Percentiles rank a stretch among this genome's conserved stretches.
Evolutionary conservation across 2,113 vertebrate species (phyloP).

Genomic region (Saguinus imperator): DNA sequence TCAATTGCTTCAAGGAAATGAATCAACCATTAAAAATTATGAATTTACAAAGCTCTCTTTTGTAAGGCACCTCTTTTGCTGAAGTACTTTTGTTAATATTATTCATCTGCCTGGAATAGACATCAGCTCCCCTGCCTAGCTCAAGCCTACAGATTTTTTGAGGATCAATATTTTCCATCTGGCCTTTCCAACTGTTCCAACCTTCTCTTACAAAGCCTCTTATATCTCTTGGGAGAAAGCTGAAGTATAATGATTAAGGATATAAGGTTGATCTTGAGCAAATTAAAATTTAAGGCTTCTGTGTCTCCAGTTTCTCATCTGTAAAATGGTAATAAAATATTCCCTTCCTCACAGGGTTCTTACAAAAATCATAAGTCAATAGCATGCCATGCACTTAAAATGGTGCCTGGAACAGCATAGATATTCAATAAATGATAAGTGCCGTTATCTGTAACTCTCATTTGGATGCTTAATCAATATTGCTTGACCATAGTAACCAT

Average conservation of each 20-base stretch:
- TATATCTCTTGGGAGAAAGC: not conserved
- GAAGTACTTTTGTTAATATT: not conserved
- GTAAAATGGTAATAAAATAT: not conserved
- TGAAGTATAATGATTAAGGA: not conserved
- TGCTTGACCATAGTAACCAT: not conserved
- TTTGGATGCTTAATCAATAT: not conserved
- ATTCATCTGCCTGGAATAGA: not conserved
- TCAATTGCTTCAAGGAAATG: slow-evolving; percentile 12
- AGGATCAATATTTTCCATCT: not conserved
- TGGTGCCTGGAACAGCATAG: not conserved
- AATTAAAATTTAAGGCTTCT: slow-evolving; percentile 38
- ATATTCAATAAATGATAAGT: not conserved
- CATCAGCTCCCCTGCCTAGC: not conserved
- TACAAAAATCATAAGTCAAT: not conserved
- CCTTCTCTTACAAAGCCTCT: not conserved
- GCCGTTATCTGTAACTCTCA: not conserved
- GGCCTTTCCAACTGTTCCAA: not conserved
- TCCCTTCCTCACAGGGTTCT: not conserved
- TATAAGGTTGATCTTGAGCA: not conserved
- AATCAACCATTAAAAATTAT: not conserved
- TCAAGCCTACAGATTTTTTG: not conserved
- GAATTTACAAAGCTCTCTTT: not conserved
- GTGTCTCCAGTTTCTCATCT: not conserved
- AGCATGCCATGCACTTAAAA: not conserved
- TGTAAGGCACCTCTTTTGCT: not conserved